Conservation (phyloP, 2,797 vertebrate species). For the Sebastes elongatus region DNA sequence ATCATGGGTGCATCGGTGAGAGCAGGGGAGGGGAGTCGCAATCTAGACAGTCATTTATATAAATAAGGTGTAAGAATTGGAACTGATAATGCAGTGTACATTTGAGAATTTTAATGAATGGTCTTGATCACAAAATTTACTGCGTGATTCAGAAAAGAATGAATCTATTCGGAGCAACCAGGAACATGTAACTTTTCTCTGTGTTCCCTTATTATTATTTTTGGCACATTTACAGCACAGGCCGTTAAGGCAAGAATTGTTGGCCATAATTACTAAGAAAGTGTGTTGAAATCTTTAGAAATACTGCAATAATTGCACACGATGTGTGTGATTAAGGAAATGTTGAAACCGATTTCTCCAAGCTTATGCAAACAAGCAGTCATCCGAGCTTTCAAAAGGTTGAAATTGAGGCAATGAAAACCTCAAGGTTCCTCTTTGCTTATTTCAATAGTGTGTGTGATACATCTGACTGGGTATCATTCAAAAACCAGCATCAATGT, state of each 20-base stretch:
- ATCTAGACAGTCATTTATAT: background rate
- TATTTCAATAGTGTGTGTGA: background rate
- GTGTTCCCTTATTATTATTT: background rate
- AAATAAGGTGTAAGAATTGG: background rate
- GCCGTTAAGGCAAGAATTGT: background rate
- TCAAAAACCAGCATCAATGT: background rate
- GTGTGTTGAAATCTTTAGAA: constrained; percentile 28
- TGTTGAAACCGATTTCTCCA: constrained; percentile 66
- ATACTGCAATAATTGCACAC: constrained; percentile 37
- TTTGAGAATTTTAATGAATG: background rate
- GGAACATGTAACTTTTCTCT: background rate
- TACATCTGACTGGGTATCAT: background rate
- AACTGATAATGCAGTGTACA: background rate
- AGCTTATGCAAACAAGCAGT: constrained; percentile 64
- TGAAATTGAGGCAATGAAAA: background rate
- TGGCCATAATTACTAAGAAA: constrained; percentile 1
- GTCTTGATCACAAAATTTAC: background rate
- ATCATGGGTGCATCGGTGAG: constrained; percentile 94
- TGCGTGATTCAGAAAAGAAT: background rate
- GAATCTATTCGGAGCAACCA: background rate
- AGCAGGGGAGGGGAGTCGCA: background rate
- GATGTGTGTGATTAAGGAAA: constrained; percentile 34
- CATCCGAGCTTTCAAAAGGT: constrained; percentile 28
- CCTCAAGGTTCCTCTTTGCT: constrained; percentile 48
- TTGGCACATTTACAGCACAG: background rate